Percentiles rank a stretch among this genome's conserved stretches.
phyloP scores from a whole-genome alignment of 2,113 vertebrate species.

The Nycticebus coucang region DNA sequence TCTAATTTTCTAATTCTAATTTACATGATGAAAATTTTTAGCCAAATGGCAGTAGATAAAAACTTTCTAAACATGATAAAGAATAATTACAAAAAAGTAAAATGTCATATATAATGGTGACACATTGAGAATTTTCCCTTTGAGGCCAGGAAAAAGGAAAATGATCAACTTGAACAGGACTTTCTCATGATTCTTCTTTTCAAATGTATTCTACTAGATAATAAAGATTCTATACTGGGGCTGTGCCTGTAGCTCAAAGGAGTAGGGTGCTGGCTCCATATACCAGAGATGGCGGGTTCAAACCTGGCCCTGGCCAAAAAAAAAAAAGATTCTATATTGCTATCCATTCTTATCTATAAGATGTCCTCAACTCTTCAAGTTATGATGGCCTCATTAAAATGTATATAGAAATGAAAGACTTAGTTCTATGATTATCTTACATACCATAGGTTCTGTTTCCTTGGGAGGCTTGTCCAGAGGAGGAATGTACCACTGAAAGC shows the following conservation, averaged over 20 bases:
- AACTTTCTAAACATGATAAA: slow-evolving; percentile 16
- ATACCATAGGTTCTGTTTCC: slow-evolving; percentile 83
- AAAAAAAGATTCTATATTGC: background rate
- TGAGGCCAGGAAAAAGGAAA: background rate
- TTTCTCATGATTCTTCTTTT: background rate
- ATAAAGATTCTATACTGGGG: background rate
- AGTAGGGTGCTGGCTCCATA: no score
- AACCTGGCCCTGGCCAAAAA: no score
- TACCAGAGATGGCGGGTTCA: no score
- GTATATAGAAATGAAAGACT: background rate
- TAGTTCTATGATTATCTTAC: slow-evolving; percentile 16
- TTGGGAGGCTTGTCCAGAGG: slow-evolving; percentile 77
- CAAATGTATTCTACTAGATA: background rate
- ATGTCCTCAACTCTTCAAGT: background rate
- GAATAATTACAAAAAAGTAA: background rate
- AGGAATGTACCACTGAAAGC: slow-evolving; percentile 88
- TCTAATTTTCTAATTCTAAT: no score
- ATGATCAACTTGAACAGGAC: background rate
- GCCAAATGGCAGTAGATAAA: background rate
- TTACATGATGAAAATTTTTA: background rate
- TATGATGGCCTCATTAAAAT: background rate
- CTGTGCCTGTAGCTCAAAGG: no score
- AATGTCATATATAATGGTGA: background rate
- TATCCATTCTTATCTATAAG: background rate
- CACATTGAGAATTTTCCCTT: background rate